phyloP scores from a whole-genome alignment of 2,888 invertebrate genomes.

The Agrochola litura region DNA sequence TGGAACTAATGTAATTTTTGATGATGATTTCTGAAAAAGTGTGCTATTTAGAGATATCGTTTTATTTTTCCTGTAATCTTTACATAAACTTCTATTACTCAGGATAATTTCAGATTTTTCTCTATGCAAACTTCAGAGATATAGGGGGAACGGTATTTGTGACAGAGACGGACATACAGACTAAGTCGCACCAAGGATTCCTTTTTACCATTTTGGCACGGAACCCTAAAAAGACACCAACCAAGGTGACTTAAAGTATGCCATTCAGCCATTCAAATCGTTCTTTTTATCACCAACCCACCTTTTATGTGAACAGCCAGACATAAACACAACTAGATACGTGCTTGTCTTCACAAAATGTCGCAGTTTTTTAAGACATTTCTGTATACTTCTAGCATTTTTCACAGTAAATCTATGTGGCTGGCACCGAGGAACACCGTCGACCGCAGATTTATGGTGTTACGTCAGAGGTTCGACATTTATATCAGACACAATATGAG shows the following conservation, averaged over 20 bases:
- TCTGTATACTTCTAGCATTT: slow-evolving; percentile 36
- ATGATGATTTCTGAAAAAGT: no score
- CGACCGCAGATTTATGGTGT: slow-evolving; percentile 23
- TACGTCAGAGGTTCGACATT: slow-evolving; percentile 40
- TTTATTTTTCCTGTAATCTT: no score
- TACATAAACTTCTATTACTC: no score
- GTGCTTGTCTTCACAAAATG: slow-evolving; percentile 37
- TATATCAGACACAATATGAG: neutral
- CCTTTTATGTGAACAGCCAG: slow-evolving; percentile 22
- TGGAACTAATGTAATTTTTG: no score
- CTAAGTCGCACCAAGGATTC: no score
- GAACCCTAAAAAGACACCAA: neutral
- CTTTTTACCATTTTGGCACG: no score
- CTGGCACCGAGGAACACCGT: slow-evolving; percentile 48
- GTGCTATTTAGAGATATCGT: no score
- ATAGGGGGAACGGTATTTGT: no score
- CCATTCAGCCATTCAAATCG: slow-evolving; percentile 1
- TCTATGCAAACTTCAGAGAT: no score
- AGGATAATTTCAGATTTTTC: no score
- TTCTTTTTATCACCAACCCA: slow-evolving; percentile 24
- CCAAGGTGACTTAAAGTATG: slow-evolving; percentile 3
- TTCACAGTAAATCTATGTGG: slow-evolving; percentile 32
- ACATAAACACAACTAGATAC: slow-evolving; percentile 23
- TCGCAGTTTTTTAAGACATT: slow-evolving; percentile 18
- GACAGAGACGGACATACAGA: no score